Evolutionary conservation across 2,113 vertebrate species (phyloP), one percentile per base, ranked within the genome.

Genomic region (Numida meleagris): DNA sequence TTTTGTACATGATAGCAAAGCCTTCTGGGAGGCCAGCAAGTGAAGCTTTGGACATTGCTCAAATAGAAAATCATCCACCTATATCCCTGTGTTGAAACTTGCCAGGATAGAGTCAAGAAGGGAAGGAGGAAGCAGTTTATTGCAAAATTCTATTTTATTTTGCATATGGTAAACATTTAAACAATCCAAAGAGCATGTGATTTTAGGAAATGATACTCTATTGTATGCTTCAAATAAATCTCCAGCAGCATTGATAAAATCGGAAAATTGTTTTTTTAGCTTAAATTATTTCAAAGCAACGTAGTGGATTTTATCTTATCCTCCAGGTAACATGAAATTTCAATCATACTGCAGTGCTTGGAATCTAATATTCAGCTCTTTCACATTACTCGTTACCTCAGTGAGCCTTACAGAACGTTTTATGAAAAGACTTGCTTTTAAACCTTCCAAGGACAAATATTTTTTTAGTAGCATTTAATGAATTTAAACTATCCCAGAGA

Each of bases 71-170:
- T 93, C 42, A 90, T 53, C 63, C 53, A 33, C 10, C 36, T 87
- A 2, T 19, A 75, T 43, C 10, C 3, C 17, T 81, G 17, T 62
- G 59, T 51, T 89, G 36, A 65, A 82, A 62, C n/a, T 82, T 84
- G 31, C 58, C 77, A 95, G 77, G 48, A 16, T 79, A 51, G 59
- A 50, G 66, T 72, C 40, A 85, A 27, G 57, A 66, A 93, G 85
- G 38, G 34, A 83, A 27, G 57, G 71, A 93, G 86, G 40, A 34
- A 59, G 36, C 62, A 76, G 18, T 53, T 67, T 62, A 61, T 87
- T 94, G 87, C 80, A 51, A 90, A 94, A 83, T 88, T 31, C 73
- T 55, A 1, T 75, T 89, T 79, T 31, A 76, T 89, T 91, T 92
- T 93, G 31, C 31, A 50, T 84, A 78, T 76, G 18, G 46, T 78